A percentile compares a stretch with the other conserved stretches of the same genome.
Conservation (phyloP, 2,888 invertebrate species). For the Cosmia trapezina region DNA sequence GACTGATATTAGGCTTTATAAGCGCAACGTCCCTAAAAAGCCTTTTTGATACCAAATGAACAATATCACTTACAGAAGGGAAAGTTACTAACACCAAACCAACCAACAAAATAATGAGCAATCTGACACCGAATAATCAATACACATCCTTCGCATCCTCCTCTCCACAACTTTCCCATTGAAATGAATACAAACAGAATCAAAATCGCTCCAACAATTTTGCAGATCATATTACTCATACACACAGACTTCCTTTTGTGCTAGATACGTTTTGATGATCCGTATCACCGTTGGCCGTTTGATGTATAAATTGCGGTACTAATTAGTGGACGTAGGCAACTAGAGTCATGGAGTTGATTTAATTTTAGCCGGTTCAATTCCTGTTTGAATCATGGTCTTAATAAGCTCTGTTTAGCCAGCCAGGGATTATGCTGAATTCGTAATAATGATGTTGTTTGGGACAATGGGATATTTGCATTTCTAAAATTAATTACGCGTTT, state of each 20-base stretch:
- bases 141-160: conserved; percentile 50
- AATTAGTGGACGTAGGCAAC: conserved; percentile 64
- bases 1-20: background rate
- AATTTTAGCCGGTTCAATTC: conserved; percentile 62
- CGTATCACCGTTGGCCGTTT: conserved; percentile 67
- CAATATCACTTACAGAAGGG: conserved; percentile 27
- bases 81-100: conserved; percentile 32
- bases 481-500: conserved; percentile 24
- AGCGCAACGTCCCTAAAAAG: background rate
- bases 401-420: conserved; percentile 45
- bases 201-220: conserved; percentile 57
- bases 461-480: conserved; percentile 40
- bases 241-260: conserved; percentile 61
- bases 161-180: conserved; percentile 58
- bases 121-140: conserved; percentile 65
- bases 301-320: conserved; percentile 68
- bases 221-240: conserved; percentile 62
- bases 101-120: conserved; percentile 63
- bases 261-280: conserved; percentile 65
- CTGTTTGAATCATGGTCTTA: conserved; percentile 62
- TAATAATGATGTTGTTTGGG: conserved; percentile 30
- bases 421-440: conserved; percentile 35
- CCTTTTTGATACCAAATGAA: conserved; percentile 17
- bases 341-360: conserved; percentile 60
- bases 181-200: conserved; percentile 60